A percentile compares a stretch with the other conserved stretches of the same genome.
Conservation (phyloP, 2,113 vertebrate species). For the Drymodes brunneopygia region DNA sequence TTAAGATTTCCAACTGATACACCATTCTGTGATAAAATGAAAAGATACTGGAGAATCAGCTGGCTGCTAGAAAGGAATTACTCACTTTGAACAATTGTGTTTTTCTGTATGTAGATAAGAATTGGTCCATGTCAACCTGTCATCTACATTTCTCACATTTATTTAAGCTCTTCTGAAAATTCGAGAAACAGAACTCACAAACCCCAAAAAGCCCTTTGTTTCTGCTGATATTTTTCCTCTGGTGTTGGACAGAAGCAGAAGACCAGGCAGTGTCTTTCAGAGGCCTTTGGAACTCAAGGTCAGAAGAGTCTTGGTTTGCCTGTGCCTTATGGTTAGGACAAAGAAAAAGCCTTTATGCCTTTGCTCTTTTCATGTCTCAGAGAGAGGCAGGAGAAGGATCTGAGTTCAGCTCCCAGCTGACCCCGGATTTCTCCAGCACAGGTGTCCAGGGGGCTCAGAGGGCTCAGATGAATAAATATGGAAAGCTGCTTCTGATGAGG, state of each 20-base stretch:
- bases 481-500: not conserved
- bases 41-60: not conserved
- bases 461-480: not conserved
- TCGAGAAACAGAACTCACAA: not conserved
- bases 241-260: not conserved
- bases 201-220: fast-evolving
- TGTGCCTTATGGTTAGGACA: not conserved
- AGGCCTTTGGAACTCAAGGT: not conserved
- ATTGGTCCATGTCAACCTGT: not conserved
- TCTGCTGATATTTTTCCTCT: not conserved
- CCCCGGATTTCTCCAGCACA: not conserved
- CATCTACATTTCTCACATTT: not conserved
- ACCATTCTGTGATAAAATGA: not conserved
- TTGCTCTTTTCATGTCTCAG: not conserved
- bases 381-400: not conserved
- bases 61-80: not conserved
- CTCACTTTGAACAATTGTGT: not conserved
- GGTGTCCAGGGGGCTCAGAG: not conserved
- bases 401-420: not conserved
- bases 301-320: not conserved
- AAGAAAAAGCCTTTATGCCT: not conserved
- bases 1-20: not conserved
- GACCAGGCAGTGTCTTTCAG: not conserved
- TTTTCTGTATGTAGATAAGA: not conserved
- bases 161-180: not conserved